phyloP scores from a whole-genome alignment of 1,140 invertebrate genomes.

The Archivesica marissinica region DNA sequence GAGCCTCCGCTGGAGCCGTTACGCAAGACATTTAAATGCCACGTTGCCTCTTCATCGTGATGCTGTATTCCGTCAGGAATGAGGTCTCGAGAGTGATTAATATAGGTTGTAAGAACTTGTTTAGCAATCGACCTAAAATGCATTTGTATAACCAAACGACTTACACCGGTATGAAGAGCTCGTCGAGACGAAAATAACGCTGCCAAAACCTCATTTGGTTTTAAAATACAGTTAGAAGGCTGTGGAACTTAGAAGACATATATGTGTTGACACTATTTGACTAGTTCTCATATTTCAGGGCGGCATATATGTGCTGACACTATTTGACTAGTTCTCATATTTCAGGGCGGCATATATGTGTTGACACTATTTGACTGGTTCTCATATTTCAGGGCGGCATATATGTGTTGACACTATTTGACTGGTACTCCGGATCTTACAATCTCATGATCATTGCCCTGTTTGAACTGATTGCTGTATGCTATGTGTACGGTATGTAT shows the following conservation, averaged over 20 bases:
- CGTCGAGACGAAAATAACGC: too few relatives aligned
- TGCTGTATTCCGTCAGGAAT: too few relatives aligned
- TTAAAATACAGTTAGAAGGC: background rate
- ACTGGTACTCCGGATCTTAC: constrained; percentile 94
- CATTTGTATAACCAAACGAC: too few relatives aligned
- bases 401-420: constrained; percentile 93
- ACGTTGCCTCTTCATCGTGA: too few relatives aligned
- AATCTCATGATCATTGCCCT: constrained; percentile 88
- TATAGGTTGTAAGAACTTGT: too few relatives aligned
- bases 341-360: constrained; percentile 92
- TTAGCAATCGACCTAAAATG: too few relatives aligned
- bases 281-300: constrained; percentile 42
- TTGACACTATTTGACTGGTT: constrained; percentile 93
- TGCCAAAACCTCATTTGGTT: too few relatives aligned
- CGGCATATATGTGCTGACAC: constrained; percentile 63
- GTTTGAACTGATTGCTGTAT: constrained; percentile 89
- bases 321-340: constrained; percentile 92
- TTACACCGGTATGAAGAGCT: too few relatives aligned
- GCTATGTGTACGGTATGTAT: constrained; percentile 90
- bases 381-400: constrained; percentile 89
- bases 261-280: background rate
- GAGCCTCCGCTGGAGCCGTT: too few relatives aligned
- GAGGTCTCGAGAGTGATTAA: too few relatives aligned
- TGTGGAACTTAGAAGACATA: background rate
- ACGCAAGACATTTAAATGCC: too few relatives aligned